These are phyloP conservation scores for Temnothorax unifasciatus DNA, from an alignment of 2,888 invertebrate species.

Conservation along the genomic window DNA sequence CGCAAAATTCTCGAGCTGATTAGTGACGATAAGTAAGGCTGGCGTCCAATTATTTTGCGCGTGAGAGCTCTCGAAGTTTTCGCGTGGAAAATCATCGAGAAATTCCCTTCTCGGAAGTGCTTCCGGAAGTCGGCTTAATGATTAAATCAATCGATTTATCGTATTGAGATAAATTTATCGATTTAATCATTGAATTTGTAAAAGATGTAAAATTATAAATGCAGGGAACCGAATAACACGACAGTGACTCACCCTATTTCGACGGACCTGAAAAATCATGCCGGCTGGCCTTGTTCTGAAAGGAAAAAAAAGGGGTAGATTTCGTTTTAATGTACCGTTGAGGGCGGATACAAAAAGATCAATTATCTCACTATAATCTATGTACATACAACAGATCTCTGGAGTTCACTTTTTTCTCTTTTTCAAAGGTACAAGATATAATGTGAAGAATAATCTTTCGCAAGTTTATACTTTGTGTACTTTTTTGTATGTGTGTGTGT, in stretches of 20 bases:
- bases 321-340: not conserved
- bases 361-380: not conserved
- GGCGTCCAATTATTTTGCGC: not conserved
- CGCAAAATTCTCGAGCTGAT: not conserved
- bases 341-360: not conserved
- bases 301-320: not conserved
- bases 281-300: not conserved
- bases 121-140: not conserved
- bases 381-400: not conserved
- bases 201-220: not conserved
- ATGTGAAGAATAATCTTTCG: not conserved
- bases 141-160: not conserved
- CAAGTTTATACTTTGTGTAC: not conserved
- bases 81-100: not conserved
- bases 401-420: not conserved
- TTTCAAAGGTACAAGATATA: not conserved
- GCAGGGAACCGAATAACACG: slow-evolving; percentile 2
- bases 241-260: slow-evolving; percentile 38
- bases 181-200: not conserved
- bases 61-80: not conserved
- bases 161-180: not conserved
- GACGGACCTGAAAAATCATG: not conserved
- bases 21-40: not conserved
- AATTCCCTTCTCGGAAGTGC: not conserved
- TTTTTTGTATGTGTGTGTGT: not conserved